phyloP scores from a whole-genome alignment of 2,797 vertebrate genomes.

The Malacoctenus gilli region DNA sequence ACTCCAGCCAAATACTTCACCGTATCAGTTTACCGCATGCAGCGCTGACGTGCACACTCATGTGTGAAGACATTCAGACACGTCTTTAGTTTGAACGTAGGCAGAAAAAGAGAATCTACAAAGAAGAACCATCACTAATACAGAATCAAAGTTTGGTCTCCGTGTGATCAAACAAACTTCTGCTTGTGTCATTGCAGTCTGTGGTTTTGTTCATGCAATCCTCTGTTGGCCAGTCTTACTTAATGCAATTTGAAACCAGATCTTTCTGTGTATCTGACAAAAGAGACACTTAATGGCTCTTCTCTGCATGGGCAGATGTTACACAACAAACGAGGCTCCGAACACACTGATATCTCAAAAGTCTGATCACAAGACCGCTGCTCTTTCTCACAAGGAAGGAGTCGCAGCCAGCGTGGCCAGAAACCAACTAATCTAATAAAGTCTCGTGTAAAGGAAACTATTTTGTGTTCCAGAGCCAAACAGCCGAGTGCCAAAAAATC shows the following conservation, averaged over 20 bases:
- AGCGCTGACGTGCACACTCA: neutral
- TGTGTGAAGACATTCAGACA: no score
- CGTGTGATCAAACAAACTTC: no score
- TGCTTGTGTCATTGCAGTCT: no score
- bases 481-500: neutral
- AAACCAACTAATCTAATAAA: constrained; percentile 19
- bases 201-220: neutral
- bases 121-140: no score
- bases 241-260: neutral
- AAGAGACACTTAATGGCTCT: constrained; percentile 13
- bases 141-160: no score
- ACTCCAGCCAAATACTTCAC: constrained; percentile 1
- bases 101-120: no score
- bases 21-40: neutral
- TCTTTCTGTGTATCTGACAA: neutral
- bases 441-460: constrained; percentile 13
- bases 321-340: neutral
- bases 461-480: constrained; percentile 6
- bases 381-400: neutral
- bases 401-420: neutral
- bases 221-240: no score
- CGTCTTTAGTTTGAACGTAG: no score
- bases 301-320: constrained; percentile 1
- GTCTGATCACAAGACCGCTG: constrained; percentile 22
- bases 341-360: constrained; percentile 9